phyloP scores from a whole-genome alignment of 2,888 invertebrate species.

The Diogma glabrata region DNA sequence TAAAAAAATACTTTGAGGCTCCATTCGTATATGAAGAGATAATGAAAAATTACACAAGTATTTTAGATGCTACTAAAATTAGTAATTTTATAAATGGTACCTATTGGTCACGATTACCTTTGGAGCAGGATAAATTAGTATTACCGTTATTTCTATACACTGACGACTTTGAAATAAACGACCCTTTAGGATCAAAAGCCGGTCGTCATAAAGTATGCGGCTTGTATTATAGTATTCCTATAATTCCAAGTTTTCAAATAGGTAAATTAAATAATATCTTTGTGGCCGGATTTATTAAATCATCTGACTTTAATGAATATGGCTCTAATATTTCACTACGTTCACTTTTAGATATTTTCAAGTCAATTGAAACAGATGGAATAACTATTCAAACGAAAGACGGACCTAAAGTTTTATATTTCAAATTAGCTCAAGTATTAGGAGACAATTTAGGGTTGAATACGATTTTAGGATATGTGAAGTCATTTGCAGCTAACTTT shows the following conservation, averaged over 20 bases:
- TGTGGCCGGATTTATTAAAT: constrained; percentile 1
- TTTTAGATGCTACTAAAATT: not conserved
- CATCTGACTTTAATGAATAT: not conserved
- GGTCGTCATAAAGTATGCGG: constrained; percentile 1
- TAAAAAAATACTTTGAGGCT: not conserved
- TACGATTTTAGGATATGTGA: too few relatives aligned
- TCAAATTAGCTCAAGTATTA: not conserved
- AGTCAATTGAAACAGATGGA: not conserved
- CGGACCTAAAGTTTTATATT: not conserved
- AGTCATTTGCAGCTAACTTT: not conserved
- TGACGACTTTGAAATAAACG: not conserved
- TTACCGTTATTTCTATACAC: not conserved
- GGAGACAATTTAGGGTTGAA: too few relatives aligned
- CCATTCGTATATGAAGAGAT: not conserved
- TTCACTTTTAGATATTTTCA: not conserved
- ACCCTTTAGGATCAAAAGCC: not conserved
- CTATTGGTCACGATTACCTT: not conserved
- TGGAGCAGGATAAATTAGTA: not conserved
- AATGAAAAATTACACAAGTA: not conserved
- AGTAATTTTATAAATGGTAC: not conserved
- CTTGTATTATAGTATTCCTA: not conserved
- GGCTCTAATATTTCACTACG: not conserved
- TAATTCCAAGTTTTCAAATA: not conserved
- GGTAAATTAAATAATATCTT: not conserved
- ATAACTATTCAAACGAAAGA: not conserved